Base-by-base conservation (phyloP, 2,113 vertebrate genomes). In the Periophthalmodon schlosseri region DNA sequence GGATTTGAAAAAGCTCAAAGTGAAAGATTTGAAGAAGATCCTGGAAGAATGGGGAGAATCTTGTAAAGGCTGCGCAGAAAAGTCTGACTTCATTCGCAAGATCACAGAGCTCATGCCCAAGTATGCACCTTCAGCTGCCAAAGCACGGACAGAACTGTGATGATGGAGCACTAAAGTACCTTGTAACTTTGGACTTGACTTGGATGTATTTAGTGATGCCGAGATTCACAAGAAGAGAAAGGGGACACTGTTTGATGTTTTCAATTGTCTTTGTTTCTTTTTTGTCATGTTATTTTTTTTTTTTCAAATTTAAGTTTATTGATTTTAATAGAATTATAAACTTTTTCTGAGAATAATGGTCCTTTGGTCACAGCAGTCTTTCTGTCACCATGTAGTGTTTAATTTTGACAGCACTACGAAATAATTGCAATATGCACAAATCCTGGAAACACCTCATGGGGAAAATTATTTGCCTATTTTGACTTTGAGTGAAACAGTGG, bases 71-170 rank as follows among this genome's bases (percentile, higher is more conserved):
- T 99, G 98, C 1, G 98, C 95, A 0, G 97, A 99, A 65, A 99
- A 99, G 78, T 95, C 95, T 0, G 97, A 99, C 90, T 99, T 97
- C 84, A 98, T 99, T 90, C 96, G 96, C 60, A 95, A 96, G 86
- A 99, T 99, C 90, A 94, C 96, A 0, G 97, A 99, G 93, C 95
- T 99, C 81, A 98, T 99, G 98, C 97, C 97, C 76, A 96, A 95
- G 91, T 97, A 99, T 3, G 96, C 96, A 0, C 97, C 98, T 3
- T 93, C 92, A 28, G 97, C 96, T 4, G 96, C 96, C 83, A 94
- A 91, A 67, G 95, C 95, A 80, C 93, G 96, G 92, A 95, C 95
- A 71, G 97, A 99, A n/a, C 94, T 99, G 87, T 99, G 92, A 94
- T 99, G 92, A 94, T 20, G 39, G 47, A n/a, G 13, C 5, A 28